Evolutionary conservation across 2,888 invertebrate genomes (phyloP).

Genomic region (Drosophila heteroneura): DNA sequence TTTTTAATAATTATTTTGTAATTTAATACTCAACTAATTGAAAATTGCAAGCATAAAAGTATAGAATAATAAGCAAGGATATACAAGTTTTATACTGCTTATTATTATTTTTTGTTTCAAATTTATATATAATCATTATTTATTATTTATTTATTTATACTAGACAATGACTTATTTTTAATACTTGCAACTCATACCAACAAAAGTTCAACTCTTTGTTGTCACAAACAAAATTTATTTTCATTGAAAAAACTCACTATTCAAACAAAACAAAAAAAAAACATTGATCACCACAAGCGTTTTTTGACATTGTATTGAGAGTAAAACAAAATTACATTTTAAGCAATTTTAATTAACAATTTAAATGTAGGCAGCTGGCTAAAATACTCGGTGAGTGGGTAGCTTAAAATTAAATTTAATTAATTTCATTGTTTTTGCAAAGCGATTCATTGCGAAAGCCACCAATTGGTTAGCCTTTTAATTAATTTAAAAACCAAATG

Average conservation of each 20-base stretch:
- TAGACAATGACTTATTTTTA: background rate
- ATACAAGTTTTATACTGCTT: background rate
- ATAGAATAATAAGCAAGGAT: background rate
- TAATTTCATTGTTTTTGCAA: constrained; percentile 28
- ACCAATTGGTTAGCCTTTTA: constrained; percentile 42
- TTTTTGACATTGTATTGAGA: constrained; percentile 28
- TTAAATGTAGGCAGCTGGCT: constrained; percentile 14
- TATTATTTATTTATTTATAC: background rate
- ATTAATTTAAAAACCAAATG: constrained; percentile 53
- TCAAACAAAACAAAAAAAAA: background rate
- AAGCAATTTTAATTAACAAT: constrained; percentile 45
- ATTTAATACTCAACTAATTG: background rate
- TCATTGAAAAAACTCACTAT: background rate
- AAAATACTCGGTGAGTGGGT: constrained; percentile 5
- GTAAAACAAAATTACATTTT: background rate
- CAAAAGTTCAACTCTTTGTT: background rate
- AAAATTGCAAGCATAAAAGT: background rate
- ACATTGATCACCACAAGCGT: constrained; percentile 7
- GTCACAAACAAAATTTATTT: background rate
- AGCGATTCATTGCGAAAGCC: constrained; percentile 25
- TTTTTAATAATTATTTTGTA: background rate
- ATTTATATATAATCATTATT: background rate
- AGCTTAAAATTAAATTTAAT: constrained; percentile 54
- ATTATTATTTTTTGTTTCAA: background rate
- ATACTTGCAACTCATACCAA: background rate